These are phyloP conservation scores for Drosophila parabipectinata DNA, from an alignment of 1,140 invertebrate species.

Conservation along the genomic window DNA sequence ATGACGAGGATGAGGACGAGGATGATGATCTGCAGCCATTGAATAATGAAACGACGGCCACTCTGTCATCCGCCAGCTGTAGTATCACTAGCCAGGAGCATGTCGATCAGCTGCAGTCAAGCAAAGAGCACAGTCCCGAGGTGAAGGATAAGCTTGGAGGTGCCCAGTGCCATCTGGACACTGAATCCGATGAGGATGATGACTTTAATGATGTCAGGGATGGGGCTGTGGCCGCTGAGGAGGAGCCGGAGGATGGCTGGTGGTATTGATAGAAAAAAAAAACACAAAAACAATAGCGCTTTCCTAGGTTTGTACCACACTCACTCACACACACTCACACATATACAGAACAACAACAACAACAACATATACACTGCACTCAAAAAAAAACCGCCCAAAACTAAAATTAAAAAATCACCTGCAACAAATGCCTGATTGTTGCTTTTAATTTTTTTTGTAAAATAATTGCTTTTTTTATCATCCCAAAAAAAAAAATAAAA, in stretches of 20 bases:
- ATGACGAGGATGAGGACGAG: conserved; percentile 66
- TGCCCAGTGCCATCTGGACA: conserved; percentile 55
- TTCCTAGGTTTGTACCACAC: conserved; percentile 82
- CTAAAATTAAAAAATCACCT: conserved; percentile 2
- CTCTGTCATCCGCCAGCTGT: conserved; percentile 57
- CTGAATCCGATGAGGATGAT: conserved; percentile 62
- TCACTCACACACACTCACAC: conserved; percentile 30
- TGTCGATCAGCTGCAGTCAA: conserved; percentile 41
- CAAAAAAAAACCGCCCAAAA: conserved; percentile 8
- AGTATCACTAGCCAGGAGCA: conserved; percentile 40
- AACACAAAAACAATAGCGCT: conserved; percentile 58
- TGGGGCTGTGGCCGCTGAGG: conserved; percentile 30
- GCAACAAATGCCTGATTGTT: conserved; percentile 27
- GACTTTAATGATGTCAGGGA: conserved; percentile 59
- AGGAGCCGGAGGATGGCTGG: conserved; percentile 77
- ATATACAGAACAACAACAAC: conserved; percentile 39
- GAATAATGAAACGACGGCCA: conserved; percentile 70
- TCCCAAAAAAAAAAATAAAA: conserved; percentile 12
- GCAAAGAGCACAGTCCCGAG: conserved; percentile 33
- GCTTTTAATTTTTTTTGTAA: conserved; percentile 10
- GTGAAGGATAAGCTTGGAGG: conserved; percentile 47
- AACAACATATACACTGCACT: conserved; percentile 29
- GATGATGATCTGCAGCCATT: conserved; percentile 76
- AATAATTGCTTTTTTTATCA: conserved; percentile 26
- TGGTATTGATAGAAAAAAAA: conserved; percentile 75